Evolutionary conservation across 2,113 vertebrate genomes (phyloP), one percentile per base, ranked within the genome.

Genomic region (Cnemophilus loriae): DNA sequence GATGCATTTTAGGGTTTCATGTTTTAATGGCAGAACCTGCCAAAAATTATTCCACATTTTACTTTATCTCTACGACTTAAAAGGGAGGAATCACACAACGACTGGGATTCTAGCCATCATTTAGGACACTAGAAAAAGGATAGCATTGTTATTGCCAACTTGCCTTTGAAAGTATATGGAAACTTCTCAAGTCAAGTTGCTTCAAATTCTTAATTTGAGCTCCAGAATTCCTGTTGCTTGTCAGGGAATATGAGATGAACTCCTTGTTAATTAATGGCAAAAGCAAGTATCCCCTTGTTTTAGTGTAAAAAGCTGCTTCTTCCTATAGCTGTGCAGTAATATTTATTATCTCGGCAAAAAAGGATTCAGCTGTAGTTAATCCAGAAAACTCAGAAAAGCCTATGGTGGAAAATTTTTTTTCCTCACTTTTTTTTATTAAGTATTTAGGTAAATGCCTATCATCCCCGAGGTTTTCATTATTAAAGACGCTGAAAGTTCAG

Each of bases 401-500:
- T 47, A n/a, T 2, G 3, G 55, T 8, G 68, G 9, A 73, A 56
- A 12, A 8, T 42, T 27, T 56, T 56, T 75, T 52, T 41, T 20
- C 30, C 10, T 13, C 21, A 8, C 12, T 39, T 61, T 7, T 80
- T 80, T 78, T 53, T 17, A n/a, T 42, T 19, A 84, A 74, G 39
- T 61, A 42, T 67, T 91, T 52, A 70, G 49, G 41, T n/a, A 85
- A 91, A 69, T 18, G 19, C 12, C 61, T 84, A 33, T 26, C 53
- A 67, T 53, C 57, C 37, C n/a, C 42, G 14, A 42, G 69, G 73
- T 88, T 93, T 91, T 59, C 71, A 94, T 96, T 95, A 96, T 95
- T 96, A 91, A 97, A 97, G 92, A 91, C 41, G 33, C 64, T 73
- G 65, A 83, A 97, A 88, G 89, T 95, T 97, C 81, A 91, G 30